Conservation (phyloP, 2,888 invertebrate genomes). For the Phaedon cochleariae region DNA sequence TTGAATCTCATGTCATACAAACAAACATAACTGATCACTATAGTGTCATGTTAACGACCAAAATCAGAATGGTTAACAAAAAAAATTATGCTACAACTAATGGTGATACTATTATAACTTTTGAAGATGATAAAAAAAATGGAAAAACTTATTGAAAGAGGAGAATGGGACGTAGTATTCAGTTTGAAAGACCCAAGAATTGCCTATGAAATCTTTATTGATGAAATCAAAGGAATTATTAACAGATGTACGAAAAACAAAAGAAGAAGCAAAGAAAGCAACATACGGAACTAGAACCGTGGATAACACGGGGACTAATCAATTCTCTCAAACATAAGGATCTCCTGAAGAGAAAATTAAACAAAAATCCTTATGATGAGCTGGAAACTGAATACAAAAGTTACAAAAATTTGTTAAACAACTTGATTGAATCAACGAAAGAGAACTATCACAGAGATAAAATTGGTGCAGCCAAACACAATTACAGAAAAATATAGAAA, state of each 20-base stretch:
- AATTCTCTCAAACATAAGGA: too few species aligned
- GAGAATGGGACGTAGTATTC: neutral
- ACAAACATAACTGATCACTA: neutral
- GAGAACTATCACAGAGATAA: neutral
- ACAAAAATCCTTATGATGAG: neutral
- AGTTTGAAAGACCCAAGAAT: neutral
- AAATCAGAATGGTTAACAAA: neutral
- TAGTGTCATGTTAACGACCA: neutral
- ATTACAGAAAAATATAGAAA: neutral
- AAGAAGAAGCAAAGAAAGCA: neutral
- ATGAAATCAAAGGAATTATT: neutral
- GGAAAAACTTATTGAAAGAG: neutral
- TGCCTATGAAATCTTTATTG: neutral
- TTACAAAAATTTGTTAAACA: neutral
- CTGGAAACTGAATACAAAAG: neutral
- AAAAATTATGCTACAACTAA: neutral
- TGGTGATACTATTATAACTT: neutral
- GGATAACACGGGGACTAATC: neutral
- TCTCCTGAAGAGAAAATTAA: too few species aligned
- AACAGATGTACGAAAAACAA: neutral
- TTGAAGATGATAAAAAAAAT: conserved; percentile 4
- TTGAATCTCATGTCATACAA: too few species aligned
- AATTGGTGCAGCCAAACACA: neutral
- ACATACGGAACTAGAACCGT: neutral
- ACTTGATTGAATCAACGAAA: neutral